phyloP scores from a whole-genome alignment of 1,140 invertebrate species.

The Zaprionus camerounensis region DNA sequence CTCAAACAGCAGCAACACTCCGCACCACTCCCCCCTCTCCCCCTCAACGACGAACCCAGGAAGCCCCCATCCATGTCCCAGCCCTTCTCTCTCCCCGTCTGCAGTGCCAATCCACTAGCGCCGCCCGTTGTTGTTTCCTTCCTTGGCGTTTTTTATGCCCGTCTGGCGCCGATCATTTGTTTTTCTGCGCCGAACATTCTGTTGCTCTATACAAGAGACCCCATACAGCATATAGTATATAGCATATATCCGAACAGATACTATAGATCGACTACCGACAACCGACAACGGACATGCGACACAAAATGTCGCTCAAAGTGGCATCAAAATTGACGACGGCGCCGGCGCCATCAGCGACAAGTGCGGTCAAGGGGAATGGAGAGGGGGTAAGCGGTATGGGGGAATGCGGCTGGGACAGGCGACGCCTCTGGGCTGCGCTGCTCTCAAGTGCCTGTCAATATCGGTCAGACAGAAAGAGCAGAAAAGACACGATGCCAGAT shows the following conservation, averaged over 20 bases:
- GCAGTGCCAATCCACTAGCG: neutral
- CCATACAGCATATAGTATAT: constrained; percentile 4
- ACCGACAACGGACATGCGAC: constrained; percentile 2
- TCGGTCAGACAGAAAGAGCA: neutral
- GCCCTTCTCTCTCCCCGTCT: neutral
- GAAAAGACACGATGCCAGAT: neutral
- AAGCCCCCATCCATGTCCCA: neutral
- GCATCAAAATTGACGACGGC: constrained; percentile 61
- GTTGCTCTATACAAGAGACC: neutral
- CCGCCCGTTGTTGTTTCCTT: constrained; percentile 31
- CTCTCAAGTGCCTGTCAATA: constrained; percentile 8
- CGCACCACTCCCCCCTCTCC: neutral
- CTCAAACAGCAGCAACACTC: constrained; percentile 1
- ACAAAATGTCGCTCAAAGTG: constrained; percentile 54
- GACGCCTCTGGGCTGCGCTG: constrained; percentile 3
- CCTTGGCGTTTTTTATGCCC: constrained; percentile 56
- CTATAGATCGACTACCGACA: constrained; percentile 32
- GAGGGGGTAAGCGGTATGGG: neutral
- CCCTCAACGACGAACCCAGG: neutral
- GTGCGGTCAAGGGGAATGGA: constrained; percentile 2
- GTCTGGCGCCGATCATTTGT: constrained; percentile 69
- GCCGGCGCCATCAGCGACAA: constrained; percentile 61
- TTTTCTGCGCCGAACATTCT: constrained; percentile 15
- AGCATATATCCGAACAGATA: neutral
- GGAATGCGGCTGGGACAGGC: neutral